Evolutionary conservation across 37 sponge, comb jelly and placozoan species (phyloP).

Genomic region (Spongilla lacustris): DNA sequence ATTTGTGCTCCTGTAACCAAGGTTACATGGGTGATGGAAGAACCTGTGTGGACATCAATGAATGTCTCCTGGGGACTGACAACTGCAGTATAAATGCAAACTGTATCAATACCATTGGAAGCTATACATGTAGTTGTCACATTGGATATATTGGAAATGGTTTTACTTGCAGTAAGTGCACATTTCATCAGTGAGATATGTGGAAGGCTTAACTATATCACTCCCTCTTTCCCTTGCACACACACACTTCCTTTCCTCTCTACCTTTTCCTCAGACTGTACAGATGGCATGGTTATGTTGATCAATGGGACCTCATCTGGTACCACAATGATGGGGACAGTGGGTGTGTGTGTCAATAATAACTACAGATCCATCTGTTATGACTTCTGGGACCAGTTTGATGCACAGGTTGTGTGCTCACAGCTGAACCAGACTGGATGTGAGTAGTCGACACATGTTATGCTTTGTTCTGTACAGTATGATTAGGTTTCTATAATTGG

Average conservation of each 20-base stretch:
- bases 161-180: neutral
- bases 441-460: neutral
- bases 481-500: too few species aligned
- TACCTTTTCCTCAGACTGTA: neutral
- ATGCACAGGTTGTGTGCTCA: conserved; percentile 34
- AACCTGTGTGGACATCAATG: neutral
- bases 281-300: neutral
- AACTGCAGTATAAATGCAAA: neutral
- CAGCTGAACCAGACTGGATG: conserved; percentile 9
- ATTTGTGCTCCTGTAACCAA: conserved; percentile 31
- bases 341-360: conserved; percentile 80
- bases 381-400: conserved; percentile 51
- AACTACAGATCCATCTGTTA: conserved; percentile 45
- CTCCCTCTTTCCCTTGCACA: neutral
- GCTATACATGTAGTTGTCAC: neutral
- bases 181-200: too few species aligned
- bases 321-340: neutral
- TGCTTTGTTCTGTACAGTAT: too few species aligned
- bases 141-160: neutral
- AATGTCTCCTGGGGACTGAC: neutral
- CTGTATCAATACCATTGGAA: neutral
- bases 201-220: neutral
- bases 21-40: neutral
- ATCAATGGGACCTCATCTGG: neutral
- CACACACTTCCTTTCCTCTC: neutral